Evolutionary conservation across 2,797 vertebrate species (phyloP), one percentile per base, ranked within the genome.

Genomic region (Valencia hispanica): DNA sequence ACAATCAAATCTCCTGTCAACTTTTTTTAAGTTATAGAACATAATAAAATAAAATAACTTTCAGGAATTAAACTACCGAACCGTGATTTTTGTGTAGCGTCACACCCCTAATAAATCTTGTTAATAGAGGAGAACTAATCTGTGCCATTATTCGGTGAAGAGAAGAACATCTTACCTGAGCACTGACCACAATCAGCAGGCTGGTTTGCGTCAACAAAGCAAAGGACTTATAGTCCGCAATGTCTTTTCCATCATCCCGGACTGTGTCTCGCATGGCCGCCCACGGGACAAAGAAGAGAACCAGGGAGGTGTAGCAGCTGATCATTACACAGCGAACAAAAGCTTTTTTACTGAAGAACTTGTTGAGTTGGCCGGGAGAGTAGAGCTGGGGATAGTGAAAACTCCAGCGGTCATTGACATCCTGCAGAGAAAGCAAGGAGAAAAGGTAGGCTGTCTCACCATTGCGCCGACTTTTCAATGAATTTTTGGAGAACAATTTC

Each of bases 161-260:
- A 69, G 14, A 18, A 2, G 1, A 41, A 41, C 11, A 69, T 48
- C 88, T 87, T 79, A 99, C 98, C 96, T 99, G 97, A 48, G 95
- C 81, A 27, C 91, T 97, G 51, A 98, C 96, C 15, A 96, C 95
- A 0, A 96, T 84, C 65, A 99, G 91, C 80, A 99, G 94, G 81
- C 96, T 96, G 22, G 97, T 99, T 93, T 99, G 97, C 0, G 95
- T 96, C 82, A 97, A 83, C 68, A 99, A 75, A 48, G 97, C 97
- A 18, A 99, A 98, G 53, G 97, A 97, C 93, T 99, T 98, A 91
- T 97, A 98, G 93, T 99, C 97, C 0, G 96, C 95, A 15, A 98
- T 92, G 71, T 97, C 96, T 81, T 95, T 97, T 73, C 97, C 97
- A 3, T 99, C 97, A 2, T 94, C 96, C 41, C 96, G 92, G 57